Evolutionary conservation across 1,140 invertebrate species (phyloP), one percentile per base, ranked within the genome.

Genomic region (Planococcus citri): DNA sequence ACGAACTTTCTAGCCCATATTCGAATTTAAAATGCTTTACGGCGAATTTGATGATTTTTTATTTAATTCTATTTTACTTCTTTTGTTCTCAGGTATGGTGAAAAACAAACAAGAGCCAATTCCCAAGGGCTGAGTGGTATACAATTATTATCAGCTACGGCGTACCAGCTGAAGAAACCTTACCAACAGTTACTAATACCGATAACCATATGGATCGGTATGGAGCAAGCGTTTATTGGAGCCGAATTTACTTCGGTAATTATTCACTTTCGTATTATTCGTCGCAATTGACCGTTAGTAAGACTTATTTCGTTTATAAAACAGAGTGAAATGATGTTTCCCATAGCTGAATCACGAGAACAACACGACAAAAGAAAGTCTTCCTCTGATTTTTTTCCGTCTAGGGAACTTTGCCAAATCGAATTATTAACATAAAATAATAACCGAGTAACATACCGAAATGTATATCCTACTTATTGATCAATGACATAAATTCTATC

Each of bases 151-250:
- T 87, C 91, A 0, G 92, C 92, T n/a, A 96, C 94, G 1, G 87
- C 92, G 69, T 88, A 88, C 76, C 94, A 96, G 75, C 80, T 95
- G 72, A 92, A 90, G 79, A 93, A 93, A 76, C 88, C 88, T 0
- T 90, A 93, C 75, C 94, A 97, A 75, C 87, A 95, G 73, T 82
- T 98, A 2, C 83, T 98, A 9, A 95, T 97, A 74, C 94, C 95
- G 0, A 87, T 98, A 70, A 98, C 95, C 0, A 80, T 98, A 33
- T 98, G 92, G 86, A 97, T 95, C 75, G 95, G 95, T 61, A 89
- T 98, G 83, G 95, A 98, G 78, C 95, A 98, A 78, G 94, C 92
- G 0, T 97, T 97, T 80, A 91, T 97, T 71, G 88, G 90, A 14
- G 92, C 93, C 57, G 93, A 97, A 74, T 98, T 92, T 76, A 97